These are phyloP conservation scores for Xiphorhynchus elegans DNA, from an alignment of 2,113 vertebrate genomes.

Conservation along the genomic window DNA sequence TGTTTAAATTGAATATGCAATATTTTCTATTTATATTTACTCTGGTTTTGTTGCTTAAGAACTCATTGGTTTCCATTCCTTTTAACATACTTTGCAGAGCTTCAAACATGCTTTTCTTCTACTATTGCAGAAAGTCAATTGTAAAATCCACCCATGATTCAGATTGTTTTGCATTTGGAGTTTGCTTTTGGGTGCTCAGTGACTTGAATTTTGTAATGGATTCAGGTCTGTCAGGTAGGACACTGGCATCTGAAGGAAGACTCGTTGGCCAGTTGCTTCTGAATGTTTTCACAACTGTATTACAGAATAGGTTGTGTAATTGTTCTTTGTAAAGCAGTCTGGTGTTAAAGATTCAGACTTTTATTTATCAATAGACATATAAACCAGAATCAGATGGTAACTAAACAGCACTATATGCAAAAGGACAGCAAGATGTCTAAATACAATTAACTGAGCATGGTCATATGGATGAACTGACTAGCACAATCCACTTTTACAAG, in stretches of 20 bases:
- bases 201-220: neutral
- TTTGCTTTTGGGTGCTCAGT: neutral
- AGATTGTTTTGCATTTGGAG: neutral
- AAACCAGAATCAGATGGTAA: neutral
- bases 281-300: neutral
- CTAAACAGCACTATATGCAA: neutral
- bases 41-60: neutral
- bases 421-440: neutral
- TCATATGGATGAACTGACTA: accelerated
- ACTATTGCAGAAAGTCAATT: neutral
- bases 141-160: neutral
- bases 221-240: neutral
- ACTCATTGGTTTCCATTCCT: neutral
- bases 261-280: neutral
- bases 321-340: neutral
- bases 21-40: neutral
- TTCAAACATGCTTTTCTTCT: neutral
- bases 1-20: neutral
- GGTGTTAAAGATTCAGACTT: neutral
- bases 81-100: neutral
- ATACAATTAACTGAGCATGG: accelerated
- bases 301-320: neutral
- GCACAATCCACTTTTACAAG: neutral
- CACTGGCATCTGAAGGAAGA: neutral
- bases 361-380: neutral